A percentile compares a stretch with the other conserved stretches of the same genome.
Conservation (phyloP, 2,888 invertebrate species). For the Plebejus anna region DNA sequence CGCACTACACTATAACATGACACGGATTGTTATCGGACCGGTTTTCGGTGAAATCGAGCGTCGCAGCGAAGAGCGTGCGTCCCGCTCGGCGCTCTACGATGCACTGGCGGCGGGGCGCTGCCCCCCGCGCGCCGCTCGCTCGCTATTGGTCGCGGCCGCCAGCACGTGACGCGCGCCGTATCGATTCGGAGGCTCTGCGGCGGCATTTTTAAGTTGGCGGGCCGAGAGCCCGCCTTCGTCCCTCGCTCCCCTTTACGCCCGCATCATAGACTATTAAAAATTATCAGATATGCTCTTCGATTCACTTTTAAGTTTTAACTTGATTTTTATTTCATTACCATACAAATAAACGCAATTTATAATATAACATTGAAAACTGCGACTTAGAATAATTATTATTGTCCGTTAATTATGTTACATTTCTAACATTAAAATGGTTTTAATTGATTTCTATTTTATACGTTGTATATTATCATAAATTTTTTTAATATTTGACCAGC, state of each 20-base stretch:
- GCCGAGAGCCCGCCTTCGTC: slow-evolving; percentile 71
- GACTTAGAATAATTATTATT: no score
- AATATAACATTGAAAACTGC: background rate
- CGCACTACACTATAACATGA: slow-evolving; percentile 67
- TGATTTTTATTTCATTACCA: background rate
- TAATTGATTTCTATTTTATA: no score
- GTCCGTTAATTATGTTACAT: no score
- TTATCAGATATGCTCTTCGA: background rate
- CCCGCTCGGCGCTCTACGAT: slow-evolving; percentile 53
- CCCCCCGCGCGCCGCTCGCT: slow-evolving; percentile 50
- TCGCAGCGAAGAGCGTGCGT: slow-evolving; percentile 49
- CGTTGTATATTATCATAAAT: no score
- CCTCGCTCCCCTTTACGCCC: slow-evolving; percentile 64
- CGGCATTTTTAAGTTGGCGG: slow-evolving; percentile 89
- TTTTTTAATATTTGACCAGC: no score
- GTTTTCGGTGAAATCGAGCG: slow-evolving; percentile 63
- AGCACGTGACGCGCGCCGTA: slow-evolving; percentile 85
- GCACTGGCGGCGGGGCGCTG: slow-evolving; percentile 66
- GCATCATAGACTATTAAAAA: slow-evolving; percentile 47
- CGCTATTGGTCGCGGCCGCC: slow-evolving; percentile 73
- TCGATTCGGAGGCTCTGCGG: slow-evolving; percentile 89
- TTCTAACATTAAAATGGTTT: no score
- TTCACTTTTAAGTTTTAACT: background rate
- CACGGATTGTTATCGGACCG: slow-evolving; percentile 65
- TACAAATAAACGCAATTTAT: background rate